phyloP scores from a whole-genome alignment of 2,888 invertebrate genomes.

The Dione vanillae region DNA sequence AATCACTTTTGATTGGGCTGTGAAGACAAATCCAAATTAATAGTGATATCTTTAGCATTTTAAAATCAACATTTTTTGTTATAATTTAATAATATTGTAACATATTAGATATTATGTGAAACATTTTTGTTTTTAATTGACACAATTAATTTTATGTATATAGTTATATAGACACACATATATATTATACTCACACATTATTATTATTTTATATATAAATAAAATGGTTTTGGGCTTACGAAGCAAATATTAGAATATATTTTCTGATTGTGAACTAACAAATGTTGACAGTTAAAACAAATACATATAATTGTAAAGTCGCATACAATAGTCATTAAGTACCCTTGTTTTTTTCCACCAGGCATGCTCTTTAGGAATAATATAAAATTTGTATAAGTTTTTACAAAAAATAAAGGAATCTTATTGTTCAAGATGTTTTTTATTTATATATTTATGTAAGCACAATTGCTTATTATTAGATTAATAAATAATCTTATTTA shows the following conservation, averaged over 20 bases:
- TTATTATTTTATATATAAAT: neutral
- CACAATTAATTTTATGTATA: too few species aligned
- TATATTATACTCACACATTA: too few species aligned
- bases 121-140: too few species aligned
- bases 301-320: neutral
- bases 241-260: neutral
- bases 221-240: neutral
- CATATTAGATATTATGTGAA: too few species aligned
- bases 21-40: too few species aligned
- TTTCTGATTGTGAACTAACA: neutral
- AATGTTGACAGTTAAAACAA: neutral
- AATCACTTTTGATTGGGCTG: too few species aligned
- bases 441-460: neutral
- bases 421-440: constrained; percentile 1
- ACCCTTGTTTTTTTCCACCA: neutral
- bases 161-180: too few species aligned
- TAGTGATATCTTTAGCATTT: too few species aligned
- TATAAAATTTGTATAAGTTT: constrained; percentile 14
- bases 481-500: too few species aligned
- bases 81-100: too few species aligned
- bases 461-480: too few species aligned
- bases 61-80: too few species aligned
- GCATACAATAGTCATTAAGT: constrained; percentile 5
- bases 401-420: neutral
- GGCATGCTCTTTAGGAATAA: neutral